Evolutionary conservation across 2,888 invertebrate genomes (phyloP), one percentile per base, ranked within the genome.

Genomic region (Thereva nobilitata): DNA sequence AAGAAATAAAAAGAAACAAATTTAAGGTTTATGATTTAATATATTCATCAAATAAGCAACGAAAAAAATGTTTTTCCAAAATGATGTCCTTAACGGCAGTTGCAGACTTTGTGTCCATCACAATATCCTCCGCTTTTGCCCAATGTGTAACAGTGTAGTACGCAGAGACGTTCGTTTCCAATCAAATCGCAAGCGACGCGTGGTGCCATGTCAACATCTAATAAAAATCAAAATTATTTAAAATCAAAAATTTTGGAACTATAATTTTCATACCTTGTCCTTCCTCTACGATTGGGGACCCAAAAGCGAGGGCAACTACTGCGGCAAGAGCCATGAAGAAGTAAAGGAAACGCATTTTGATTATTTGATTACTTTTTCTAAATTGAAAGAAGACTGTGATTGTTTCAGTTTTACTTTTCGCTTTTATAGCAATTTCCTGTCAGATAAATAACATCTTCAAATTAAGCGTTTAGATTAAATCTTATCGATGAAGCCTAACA

Each of bases 261-360:
- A 10, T 5, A 7, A 37, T 7, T 38, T 40, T 38, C 10, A 23
- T 6, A 57, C 37, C 12, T 12, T 38, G 9, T 38, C 54, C 54
- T 23, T 55, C 55, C 34, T 63, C 63, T 5, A 34, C 38, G 9
- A 57, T 4, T 35, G 52, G 64, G n/a, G 44, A 52, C 44, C 52
- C 52, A 53, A 41, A n/a, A 7, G 50, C 53, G 37, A 53, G 52
- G 40, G 64, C 64, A 10, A 64, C 35, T 34, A 64, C 35, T 4
- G 37, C 53, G 35, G 64, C 64, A 23, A 64, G 12, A 9, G 42
- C 6, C 7, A 53, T 12, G 37, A 52, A 44, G 9, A 53, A 7
- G 34, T 53, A 53, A 35, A 64, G 44, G 64, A 64, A 64, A 44
- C 45, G 42, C 64, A 64, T 64, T 53, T 64, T 59, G 45, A 35